These are phyloP conservation scores for Delphinapterus leucas DNA, from an alignment of 2,113 vertebrate species.

Conservation along the genomic window DNA sequence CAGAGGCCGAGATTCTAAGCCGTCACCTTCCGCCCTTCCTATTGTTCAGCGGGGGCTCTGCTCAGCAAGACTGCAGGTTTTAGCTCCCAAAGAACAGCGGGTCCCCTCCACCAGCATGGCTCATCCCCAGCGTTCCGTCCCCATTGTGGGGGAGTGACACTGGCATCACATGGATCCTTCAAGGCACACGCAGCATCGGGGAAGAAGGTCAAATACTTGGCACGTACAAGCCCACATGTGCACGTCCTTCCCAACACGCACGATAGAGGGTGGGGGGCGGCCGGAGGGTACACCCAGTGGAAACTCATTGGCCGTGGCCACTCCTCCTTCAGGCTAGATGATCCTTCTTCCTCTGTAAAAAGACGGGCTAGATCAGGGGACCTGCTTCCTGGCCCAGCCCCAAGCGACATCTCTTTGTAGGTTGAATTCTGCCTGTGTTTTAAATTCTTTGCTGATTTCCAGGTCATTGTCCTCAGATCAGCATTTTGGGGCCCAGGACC, in stretches of 20 bases:
- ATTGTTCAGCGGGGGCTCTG: not conserved
- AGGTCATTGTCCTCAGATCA: not conserved
- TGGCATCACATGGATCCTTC: not conserved
- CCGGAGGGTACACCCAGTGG: not conserved
- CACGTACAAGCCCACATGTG: accelerated
- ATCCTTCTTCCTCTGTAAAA: not conserved
- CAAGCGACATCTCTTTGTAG: not conserved
- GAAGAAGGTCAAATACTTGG: not conserved
- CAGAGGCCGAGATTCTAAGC: not conserved
- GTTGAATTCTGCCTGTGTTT: not conserved
- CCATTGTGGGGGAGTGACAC: not conserved
- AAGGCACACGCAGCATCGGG: not conserved
- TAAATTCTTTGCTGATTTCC: not conserved
- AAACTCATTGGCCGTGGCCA: not conserved
- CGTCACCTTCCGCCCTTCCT: not conserved
- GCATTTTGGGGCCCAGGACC: not conserved
- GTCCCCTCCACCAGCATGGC: not conserved
- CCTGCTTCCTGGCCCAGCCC: not conserved
- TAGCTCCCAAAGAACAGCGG: not conserved
- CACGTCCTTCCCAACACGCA: not conserved
- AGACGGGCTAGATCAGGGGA: not conserved
- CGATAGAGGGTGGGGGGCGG: not conserved
- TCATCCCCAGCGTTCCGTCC: not conserved
- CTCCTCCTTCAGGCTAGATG: not conserved
- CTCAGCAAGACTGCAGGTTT: not conserved